These are phyloP conservation scores for Erannis defoliaria DNA, from an alignment of 2,888 invertebrate species.

Conservation along the genomic window DNA sequence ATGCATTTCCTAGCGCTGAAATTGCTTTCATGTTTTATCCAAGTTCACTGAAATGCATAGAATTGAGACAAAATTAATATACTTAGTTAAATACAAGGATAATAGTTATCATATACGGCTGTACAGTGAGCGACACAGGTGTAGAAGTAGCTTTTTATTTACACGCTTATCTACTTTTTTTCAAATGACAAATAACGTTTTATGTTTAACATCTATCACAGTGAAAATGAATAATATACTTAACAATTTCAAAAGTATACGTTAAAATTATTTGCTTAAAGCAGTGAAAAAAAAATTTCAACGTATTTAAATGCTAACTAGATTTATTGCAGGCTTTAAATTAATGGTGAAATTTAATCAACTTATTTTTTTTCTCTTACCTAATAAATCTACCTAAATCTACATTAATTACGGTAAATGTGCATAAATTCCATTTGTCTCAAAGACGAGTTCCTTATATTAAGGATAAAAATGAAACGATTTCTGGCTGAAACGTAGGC, in stretches of 20 bases:
- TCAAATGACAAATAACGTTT: slow-evolving; percentile 13
- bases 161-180: slow-evolving; percentile 68
- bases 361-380: slow-evolving; percentile 33
- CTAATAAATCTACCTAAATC: slow-evolving; percentile 24
- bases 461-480: slow-evolving; percentile 55
- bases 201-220: slow-evolving; percentile 18
- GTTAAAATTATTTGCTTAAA: not conserved
- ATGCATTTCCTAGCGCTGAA: no score
- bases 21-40: no score
- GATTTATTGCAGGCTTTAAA: not conserved
- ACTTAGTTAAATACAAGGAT: slow-evolving; percentile 47
- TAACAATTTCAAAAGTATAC: not conserved
- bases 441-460: slow-evolving; percentile 59
- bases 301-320: no score
- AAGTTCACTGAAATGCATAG: not conserved
- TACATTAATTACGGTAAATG: slow-evolving; percentile 38
- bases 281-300: not conserved
- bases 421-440: slow-evolving; percentile 71
- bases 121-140: slow-evolving; percentile 84
- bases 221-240: slow-evolving; percentile 7
- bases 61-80: slow-evolving; percentile 16
- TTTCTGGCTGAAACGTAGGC: slow-evolving; percentile 61
- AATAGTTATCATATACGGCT: slow-evolving; percentile 60
- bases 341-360: slow-evolving; percentile 17
- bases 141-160: slow-evolving; percentile 76